Evolutionary conservation across 2,797 vertebrate species (phyloP).

Genomic region (Pseudopleuronectes americanus): DNA sequence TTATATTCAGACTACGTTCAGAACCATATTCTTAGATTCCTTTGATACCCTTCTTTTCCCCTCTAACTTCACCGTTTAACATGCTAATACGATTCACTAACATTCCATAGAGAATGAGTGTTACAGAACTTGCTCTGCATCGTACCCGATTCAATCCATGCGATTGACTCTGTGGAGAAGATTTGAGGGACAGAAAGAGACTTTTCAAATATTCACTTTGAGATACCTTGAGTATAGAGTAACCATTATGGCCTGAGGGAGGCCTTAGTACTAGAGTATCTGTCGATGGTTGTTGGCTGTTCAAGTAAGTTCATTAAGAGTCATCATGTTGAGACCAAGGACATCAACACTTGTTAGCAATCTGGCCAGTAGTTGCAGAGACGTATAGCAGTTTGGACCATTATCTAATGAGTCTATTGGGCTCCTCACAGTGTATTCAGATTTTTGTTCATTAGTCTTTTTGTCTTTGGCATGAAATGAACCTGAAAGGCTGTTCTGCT

Average conservation of each 20-base stretch:
- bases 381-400: neutral
- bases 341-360: neutral
- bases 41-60: neutral
- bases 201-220: too few species aligned
- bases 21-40: too few species aligned
- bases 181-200: too few species aligned
- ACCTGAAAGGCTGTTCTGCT: slow-evolving; percentile 47
- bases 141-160: too few species aligned
- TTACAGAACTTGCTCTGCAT: neutral
- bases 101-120: neutral
- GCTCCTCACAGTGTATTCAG: slow-evolving; percentile 20
- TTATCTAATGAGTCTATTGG: slow-evolving; percentile 15
- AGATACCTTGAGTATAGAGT: too few species aligned
- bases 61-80: too few species aligned
- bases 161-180: too few species aligned
- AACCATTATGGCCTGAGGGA: too few species aligned
- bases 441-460: slow-evolving; percentile 44
- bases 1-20: too few species aligned
- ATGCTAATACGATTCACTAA: neutral
- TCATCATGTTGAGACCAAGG: neutral
- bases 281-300: too few species aligned
- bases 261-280: too few species aligned
- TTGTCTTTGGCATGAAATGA: slow-evolving; percentile 54
- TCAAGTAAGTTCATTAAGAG: neutral
- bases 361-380: neutral